Base-by-base conservation (phyloP, 1,140 invertebrate genomes). In the Drosophila sturtevanti region DNA sequence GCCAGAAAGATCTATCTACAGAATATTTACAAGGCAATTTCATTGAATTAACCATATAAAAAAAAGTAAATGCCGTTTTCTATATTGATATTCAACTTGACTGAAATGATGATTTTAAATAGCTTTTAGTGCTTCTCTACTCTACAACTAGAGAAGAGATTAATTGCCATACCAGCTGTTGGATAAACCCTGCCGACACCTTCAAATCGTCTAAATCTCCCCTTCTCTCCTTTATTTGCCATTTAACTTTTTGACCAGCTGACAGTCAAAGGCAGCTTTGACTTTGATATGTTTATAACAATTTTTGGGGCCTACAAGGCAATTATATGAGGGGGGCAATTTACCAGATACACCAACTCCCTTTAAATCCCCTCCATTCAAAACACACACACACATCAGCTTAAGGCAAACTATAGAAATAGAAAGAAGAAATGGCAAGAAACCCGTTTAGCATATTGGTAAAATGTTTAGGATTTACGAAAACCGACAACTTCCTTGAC, bases 211-310 rank as follows among this genome's bases (percentile, higher is more conserved):
- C 41, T 60, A 37, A 51, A 31, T 61, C 74, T 34, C 38, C 38
- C 16, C 27, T 31, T n/a, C n/a, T n/a, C n/a, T n/a, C n/a, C n/a
- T n/a, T n/a, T n/a, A n/a, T n/a, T 21, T 41, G 52, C 66, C 84
- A 87, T 69, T 87, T 89, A 89, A 74, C 82, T 77, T 85, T 84
- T 79, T 84, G 79, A 71, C 79, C 72, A 67, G 79, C 84, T 87
- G 84, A 87, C 84, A 89, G 84, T 71, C 63, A 48, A 66, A 63
- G 73, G 66, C 64, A 54, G 56, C 62, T 89, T 89, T 87, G 79
- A 79, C 84, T 87, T 87, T 87, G 84, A 87, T 85, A 87, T 87
- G 84, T 87, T 87, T 84, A 87, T 87, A 87, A 87, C 79, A 84
- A 89, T 87, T 89, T 89, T 79, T 31, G 62, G 82, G 24, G 27